Conservation (phyloP, 2,113 vertebrate genomes). For the Recurvirostra avosetta region DNA sequence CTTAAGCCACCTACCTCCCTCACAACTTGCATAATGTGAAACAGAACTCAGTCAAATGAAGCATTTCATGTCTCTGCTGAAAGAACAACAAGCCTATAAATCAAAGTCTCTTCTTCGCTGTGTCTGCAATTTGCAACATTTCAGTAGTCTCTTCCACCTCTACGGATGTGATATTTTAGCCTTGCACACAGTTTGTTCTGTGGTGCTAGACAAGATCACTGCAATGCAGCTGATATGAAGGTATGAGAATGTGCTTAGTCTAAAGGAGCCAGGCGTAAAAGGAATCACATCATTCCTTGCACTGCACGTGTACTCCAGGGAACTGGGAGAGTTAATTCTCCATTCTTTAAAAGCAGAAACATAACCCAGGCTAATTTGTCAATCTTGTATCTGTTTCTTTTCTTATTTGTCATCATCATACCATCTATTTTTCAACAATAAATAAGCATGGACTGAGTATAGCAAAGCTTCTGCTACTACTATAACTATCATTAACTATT, state of each 20-base stretch:
- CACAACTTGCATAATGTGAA: conserved; percentile 7
- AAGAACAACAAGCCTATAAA: conserved; percentile 24
- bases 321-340: not conserved
- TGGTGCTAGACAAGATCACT: not conserved
- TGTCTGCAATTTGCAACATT: conserved; percentile 9
- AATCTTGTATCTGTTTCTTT: not conserved
- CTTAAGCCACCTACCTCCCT: not conserved
- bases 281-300: not conserved
- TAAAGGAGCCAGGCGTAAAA: not conserved
- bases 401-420: not conserved
- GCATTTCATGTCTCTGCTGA: not conserved
- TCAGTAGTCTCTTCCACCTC: not conserved
- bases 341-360: not conserved
- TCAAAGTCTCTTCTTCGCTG: not conserved
- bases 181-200: not conserved
- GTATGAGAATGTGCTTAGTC: not conserved
- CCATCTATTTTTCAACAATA: not conserved
- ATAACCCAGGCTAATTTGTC: not conserved
- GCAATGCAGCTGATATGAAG: not conserved
- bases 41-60: conserved; percentile 33
- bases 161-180: not conserved
- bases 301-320: rapidly evolving
- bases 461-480: not conserved
- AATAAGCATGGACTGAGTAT: not conserved
- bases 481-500: not conserved